Base-by-base conservation (phyloP, 2,888 invertebrate species). In the Operophtera brumata region DNA sequence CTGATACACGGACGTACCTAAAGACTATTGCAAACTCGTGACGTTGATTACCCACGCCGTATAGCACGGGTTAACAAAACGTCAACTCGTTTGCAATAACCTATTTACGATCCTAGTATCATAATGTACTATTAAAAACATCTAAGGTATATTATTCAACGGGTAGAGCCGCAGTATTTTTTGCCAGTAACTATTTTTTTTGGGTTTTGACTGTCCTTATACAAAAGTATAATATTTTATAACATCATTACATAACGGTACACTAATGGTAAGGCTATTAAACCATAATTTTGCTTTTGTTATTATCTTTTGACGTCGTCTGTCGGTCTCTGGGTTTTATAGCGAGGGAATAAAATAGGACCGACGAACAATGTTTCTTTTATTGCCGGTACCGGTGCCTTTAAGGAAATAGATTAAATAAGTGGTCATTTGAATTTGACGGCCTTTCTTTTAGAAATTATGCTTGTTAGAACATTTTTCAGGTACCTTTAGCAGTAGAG, bases 221-320 rank as follows among this genome's bases (percentile, higher is more conserved):
- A 20, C 37, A 14, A 14, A 37, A 37, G 9, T 37, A 9, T 34
- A 30, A 40, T 30, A 43, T 57, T 50, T 57, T 49, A 39, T 32
- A 47, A 43, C 34, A 51, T 56, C 44, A 51, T 51, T 10, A 47
- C 51, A 40, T 54, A 48, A 46, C 48, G 36, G 48, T 50, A 42
- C 42, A 53, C 28, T 39, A 59, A 52, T 50, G 44, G 13, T 47
- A 40, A 34, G 39, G 46, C 47, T 32, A 56, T 47, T 32, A 54
- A 59, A 49, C 41, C 36, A 47, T 57, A 51, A 58, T 55, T 50
- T 42, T 30, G 25, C 36, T 34, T 42, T 54, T 54, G 49, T 54
- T 30, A 28, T 46, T 56, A 47, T 35, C 55, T 39, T 14, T 3
- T 30, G 39, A 20, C 10, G 35, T 20, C 3, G 1, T 20, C 46